Conservation (phyloP, 2,888 invertebrate genomes). For the Taenaris catops region DNA sequence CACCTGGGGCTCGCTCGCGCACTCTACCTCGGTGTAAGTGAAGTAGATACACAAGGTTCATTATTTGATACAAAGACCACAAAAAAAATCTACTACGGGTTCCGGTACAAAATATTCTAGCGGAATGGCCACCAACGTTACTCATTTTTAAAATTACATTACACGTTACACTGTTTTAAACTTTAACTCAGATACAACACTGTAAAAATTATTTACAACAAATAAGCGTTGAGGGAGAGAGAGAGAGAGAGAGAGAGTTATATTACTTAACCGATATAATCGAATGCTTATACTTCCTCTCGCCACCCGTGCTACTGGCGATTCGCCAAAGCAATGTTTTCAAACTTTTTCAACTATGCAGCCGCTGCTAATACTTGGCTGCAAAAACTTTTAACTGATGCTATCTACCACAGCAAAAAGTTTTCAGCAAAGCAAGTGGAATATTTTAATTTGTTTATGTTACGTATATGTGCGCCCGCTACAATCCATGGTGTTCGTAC, state of each 20-base stretch:
- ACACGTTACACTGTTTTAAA: no score
- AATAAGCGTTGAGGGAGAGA: not conserved
- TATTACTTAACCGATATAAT: constrained; percentile 12
- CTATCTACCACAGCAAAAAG: constrained; percentile 8
- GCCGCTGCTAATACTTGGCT: constrained; percentile 11
- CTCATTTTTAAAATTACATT: no score
- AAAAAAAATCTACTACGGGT: not conserved
- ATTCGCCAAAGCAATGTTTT: constrained; percentile 12
- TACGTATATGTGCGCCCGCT: not conserved
- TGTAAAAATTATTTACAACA: not conserved
- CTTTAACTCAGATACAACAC: not conserved
- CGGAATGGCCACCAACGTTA: no score
- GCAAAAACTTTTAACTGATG: constrained; percentile 12
- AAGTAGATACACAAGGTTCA: no score
- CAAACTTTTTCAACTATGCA: constrained; percentile 14
- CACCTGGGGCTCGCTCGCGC: no score
- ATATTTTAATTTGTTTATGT: constrained; percentile 9
- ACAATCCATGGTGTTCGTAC: no score
- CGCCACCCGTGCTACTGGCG: constrained; percentile 11
- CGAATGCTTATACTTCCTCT: constrained; percentile 9
- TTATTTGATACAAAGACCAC: not conserved
- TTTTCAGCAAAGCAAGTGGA: constrained; percentile 9
- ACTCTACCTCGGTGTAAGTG: no score
- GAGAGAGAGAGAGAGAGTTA: no score
- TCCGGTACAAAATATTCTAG: no score